phyloP scores from a whole-genome alignment of 2,797 vertebrate genomes.

The Cuniculus paca region DNA sequence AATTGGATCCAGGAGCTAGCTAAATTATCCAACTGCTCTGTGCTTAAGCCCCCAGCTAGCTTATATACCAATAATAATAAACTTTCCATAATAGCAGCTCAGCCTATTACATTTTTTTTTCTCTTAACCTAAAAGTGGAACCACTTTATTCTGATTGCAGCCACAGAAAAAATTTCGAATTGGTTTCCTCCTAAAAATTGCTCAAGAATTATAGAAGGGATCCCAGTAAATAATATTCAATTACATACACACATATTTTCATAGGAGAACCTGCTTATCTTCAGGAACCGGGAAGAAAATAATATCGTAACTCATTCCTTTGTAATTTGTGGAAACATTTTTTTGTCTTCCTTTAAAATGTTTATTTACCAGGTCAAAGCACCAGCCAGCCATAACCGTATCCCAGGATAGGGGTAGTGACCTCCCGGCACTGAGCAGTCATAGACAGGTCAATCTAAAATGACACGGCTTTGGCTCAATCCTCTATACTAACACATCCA shows the following conservation, averaged over 20 bases:
- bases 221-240: constrained; percentile 65
- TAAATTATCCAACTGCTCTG: constrained; percentile 89
- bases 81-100: constrained; percentile 86
- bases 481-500: constrained; percentile 33
- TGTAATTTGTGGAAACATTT: constrained; percentile 15
- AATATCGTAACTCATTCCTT: constrained; percentile 49
- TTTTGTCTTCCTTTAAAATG: constrained; percentile 29
- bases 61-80: constrained; percentile 90
- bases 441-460: neutral
- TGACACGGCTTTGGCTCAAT: neutral
- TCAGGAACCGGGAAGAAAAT: constrained; percentile 41
- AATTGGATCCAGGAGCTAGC: constrained; percentile 90
- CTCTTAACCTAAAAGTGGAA: constrained; percentile 79
- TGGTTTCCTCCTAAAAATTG: constrained; percentile 65
- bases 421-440: neutral
- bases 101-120: constrained; percentile 76
- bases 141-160: constrained; percentile 73
- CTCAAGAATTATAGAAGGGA: constrained; percentile 63
- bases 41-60: constrained; percentile 87
- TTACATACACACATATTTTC: constrained; percentile 47
- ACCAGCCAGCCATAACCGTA: neutral
- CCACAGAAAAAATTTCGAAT: constrained; percentile 57
- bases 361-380: constrained; percentile 67
- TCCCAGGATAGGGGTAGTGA: constrained; percentile 3
- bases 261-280: constrained; percentile 65